A percentile compares a stretch with the other conserved stretches of the same genome.
These are phyloP conservation scores for Bruchidius siliquastri DNA, from an alignment of 2,888 invertebrate species.

Conservation along the genomic window DNA sequence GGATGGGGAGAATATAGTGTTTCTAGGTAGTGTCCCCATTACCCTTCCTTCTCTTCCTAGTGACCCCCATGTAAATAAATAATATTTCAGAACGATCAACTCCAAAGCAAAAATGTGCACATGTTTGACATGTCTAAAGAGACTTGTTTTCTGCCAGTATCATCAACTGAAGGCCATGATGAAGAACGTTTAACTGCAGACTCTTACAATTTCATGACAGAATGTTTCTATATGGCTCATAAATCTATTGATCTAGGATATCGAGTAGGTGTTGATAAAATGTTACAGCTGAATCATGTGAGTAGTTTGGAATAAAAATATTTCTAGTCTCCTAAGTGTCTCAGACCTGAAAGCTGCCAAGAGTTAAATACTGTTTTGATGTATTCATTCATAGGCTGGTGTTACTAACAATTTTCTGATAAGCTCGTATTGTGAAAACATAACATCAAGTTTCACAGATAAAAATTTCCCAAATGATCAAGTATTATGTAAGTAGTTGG, in stretches of 20 bases:
- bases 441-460: too few relatives aligned
- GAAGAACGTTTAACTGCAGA: conserved; percentile 53
- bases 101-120: conserved; percentile 61
- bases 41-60: too few relatives aligned
- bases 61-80: too few relatives aligned
- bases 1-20: too few relatives aligned
- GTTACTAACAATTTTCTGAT: too few relatives aligned
- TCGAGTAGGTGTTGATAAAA: conserved; percentile 63
- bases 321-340: neutral
- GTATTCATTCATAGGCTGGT: too few relatives aligned
- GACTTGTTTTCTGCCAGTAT: conserved; percentile 73
- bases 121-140: conserved; percentile 66
- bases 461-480: too few relatives aligned
- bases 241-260: conserved; percentile 77
- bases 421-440: too few relatives aligned
- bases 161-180: conserved; percentile 53
- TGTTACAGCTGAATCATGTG: conserved; percentile 59
- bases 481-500: too few relatives aligned
- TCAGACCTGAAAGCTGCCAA: too few relatives aligned
- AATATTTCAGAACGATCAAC: conserved; percentile 54
- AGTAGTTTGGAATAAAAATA: conserved; percentile 6
- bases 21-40: too few relatives aligned
- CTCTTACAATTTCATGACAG: conserved; percentile 78
- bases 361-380: too few relatives aligned
- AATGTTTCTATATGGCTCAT: conserved; percentile 89